phyloP scores from a whole-genome alignment of 2,113 vertebrate species.

The Sylvietta virens region DNA sequence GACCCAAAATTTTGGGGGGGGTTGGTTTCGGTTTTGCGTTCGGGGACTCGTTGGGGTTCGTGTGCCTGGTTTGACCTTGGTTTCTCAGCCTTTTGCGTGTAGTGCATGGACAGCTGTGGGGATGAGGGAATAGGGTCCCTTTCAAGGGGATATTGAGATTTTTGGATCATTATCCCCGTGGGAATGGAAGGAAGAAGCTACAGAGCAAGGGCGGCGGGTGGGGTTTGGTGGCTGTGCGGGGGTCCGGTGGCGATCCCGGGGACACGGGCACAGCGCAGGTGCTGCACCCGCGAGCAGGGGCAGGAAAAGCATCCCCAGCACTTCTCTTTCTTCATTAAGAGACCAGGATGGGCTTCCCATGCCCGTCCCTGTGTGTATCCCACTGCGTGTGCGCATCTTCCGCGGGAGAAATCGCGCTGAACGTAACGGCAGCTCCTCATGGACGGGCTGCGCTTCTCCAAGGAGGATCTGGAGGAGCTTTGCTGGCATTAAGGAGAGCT shows the following conservation, averaged over 20 bases:
- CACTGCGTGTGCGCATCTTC: accelerated
- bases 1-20: accelerated
- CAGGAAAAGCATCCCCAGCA: background rate
- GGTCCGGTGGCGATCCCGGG: accelerated
- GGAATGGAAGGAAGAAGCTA: background rate
- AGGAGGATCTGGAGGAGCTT: background rate
- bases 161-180: accelerated
- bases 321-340: background rate
- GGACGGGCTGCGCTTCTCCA: background rate
- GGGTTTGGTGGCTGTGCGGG: accelerated
- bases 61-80: background rate
- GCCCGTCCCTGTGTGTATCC: accelerated
- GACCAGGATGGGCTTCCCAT: accelerated
- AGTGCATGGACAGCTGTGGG: accelerated
- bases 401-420: accelerated
- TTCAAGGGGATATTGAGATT: background rate
- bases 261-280: accelerated
- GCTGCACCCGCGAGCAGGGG: accelerated
- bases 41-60: accelerated
- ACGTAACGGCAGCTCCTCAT: accelerated
- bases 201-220: accelerated
- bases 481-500: background rate
- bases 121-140: background rate
- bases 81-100: background rate
- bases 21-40: background rate